A percentile compares a stretch with the other conserved stretches of the same genome.
Evolutionary conservation across 2,888 invertebrate genomes (phyloP).

Genomic region (Mythimna ferrago): DNA sequence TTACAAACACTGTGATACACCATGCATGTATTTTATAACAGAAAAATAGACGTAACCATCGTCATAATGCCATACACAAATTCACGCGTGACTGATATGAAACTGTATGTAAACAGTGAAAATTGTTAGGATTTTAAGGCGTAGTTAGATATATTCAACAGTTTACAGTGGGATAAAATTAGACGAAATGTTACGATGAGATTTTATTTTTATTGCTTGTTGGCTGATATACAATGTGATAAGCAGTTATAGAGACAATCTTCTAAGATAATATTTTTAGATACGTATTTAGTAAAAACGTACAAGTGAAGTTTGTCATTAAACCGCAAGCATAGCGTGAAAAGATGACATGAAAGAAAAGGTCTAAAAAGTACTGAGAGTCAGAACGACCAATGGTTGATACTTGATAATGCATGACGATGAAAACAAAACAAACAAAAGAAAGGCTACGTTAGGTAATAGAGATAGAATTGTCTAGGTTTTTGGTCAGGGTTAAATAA

Average conservation of each 20-base stretch:
- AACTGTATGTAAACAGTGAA: slow-evolving; percentile 37
- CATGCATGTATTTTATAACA: slow-evolving; percentile 38
- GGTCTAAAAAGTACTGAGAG: background rate
- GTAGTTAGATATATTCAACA: slow-evolving; percentile 27
- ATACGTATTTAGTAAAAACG: background rate
- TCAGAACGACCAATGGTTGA: background rate
- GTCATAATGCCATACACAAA: slow-evolving; percentile 34
- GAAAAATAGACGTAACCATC: slow-evolving; percentile 13
- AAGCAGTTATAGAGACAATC: background rate
- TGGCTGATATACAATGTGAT: slow-evolving; percentile 3
- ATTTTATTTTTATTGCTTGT: slow-evolving; percentile 11
- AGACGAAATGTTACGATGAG: slow-evolving; percentile 8
- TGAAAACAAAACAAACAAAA: slow-evolving; percentile 23
- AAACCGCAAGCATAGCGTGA: background rate
- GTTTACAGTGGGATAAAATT: slow-evolving; percentile 8
- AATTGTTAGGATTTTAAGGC: slow-evolving; percentile 23
- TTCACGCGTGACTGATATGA: slow-evolving; percentile 20
- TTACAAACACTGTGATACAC: slow-evolving; percentile 44
- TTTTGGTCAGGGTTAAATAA: slow-evolving; percentile 13
- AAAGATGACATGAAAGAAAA: background rate
- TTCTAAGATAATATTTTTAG: background rate
- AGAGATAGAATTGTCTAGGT: background rate
- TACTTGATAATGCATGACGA: background rate
- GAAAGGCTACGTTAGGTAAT: background rate
- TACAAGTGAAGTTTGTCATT: background rate